These are phyloP conservation scores for Tetragnatha versicolor DNA, from an alignment of 1,140 invertebrate species.

Conservation along the genomic window DNA sequence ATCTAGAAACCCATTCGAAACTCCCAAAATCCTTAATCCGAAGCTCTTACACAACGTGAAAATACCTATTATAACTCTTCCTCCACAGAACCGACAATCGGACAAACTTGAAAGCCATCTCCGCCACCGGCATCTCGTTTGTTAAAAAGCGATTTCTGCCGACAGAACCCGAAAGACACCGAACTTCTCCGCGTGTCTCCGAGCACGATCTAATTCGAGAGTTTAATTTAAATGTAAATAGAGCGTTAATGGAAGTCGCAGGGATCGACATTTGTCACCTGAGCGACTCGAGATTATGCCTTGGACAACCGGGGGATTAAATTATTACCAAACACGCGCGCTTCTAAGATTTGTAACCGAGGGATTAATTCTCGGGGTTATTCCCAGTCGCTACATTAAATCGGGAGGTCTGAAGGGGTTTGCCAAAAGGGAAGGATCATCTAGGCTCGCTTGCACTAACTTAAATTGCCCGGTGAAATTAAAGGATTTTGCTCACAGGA, in stretches of 20 bases:
- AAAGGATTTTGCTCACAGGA: no score
- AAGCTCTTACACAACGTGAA: no score
- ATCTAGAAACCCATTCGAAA: no score
- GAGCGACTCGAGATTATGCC: neutral
- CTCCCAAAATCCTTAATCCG: no score
- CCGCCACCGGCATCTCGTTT: no score
- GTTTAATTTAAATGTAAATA: constrained; percentile 46
- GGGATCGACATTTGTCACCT: constrained; percentile 20
- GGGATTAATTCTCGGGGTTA: neutral
- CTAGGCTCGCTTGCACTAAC: no score
- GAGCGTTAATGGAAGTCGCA: constrained; percentile 7
- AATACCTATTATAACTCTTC: no score
- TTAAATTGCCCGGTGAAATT: no score
- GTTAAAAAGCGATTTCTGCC: no score
- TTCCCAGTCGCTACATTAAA: constrained; percentile 27
- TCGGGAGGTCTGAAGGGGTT: neutral
- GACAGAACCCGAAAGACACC: no score
- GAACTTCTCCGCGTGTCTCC: neutral
- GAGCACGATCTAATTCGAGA: neutral
- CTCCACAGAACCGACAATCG: no score
- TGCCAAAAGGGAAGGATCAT: neutral
- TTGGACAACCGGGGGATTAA: constrained; percentile 5
- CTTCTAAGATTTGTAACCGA: neutral
- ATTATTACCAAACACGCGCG: neutral
- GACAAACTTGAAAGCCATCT: no score